Base-by-base conservation (phyloP, 1,140 invertebrate species). In the Drosophila athabasca region DNA sequence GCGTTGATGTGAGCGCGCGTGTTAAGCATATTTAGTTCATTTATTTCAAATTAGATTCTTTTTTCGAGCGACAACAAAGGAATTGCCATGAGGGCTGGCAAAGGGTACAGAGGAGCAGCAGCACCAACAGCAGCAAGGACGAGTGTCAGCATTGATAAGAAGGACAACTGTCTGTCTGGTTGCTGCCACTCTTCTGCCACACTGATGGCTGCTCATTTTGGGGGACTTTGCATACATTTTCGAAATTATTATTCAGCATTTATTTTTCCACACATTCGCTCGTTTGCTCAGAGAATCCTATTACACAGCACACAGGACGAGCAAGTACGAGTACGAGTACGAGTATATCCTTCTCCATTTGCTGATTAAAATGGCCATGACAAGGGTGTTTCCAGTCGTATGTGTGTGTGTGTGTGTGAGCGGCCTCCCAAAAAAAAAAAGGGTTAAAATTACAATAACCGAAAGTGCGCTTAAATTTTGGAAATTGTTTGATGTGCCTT, bases 1-100 rank as follows among this genome's bases (percentile, higher is more conserved):
- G 58, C 61, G 43, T 46, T 19, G 55, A 44, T 53, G 45, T 7
- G 54, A 61, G 62, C 50, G 85, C 78, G 83, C 88, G 88, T 90
- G 88, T 90, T 90, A 90, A 90, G 88, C 88, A 90, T 90, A 90
- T 90, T 90, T 90, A 90, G 88, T 90, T 90, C 88, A 90, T 90
- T 90, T 90, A 90, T 90, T 90, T 88, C 80, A 90, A 90, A 90
- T 88, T 90, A 90, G 88, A 90, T 90, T 88, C 80, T 75, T 79
- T 79, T 58, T 58, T 26, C 13, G 70, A 60, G 80, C 80, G 67
- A 72, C 68, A 78, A 78, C 73, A 82, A 55, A 52, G 57, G 57
- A 58, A 68, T 41, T 48, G 53, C 49, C 68, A 17, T 22, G 24
- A 29, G 54, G 66, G 62, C 52, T 31, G 24, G 24, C 24, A 5